Percentiles rank a stretch among this genome's conserved stretches.
phyloP scores from a whole-genome alignment of 2,113 vertebrate genomes.

The Onychostoma macrolepis region DNA sequence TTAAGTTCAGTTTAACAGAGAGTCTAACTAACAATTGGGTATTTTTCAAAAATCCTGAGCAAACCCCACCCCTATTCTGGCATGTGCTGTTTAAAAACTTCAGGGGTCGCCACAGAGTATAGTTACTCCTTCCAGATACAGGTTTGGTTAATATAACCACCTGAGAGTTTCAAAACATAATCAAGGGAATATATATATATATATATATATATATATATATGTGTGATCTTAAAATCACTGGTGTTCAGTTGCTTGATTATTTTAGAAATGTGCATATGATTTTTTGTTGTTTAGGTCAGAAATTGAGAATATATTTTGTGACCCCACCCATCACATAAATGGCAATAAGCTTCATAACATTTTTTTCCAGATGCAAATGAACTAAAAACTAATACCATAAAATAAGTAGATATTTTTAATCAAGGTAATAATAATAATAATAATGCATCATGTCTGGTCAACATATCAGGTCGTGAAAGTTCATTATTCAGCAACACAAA shows the following conservation, averaged over 20 bases:
- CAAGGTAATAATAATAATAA: neutral
- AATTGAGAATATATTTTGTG: neutral
- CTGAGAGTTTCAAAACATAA: neutral
- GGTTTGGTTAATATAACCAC: neutral
- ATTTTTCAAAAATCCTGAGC: neutral
- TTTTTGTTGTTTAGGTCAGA: neutral
- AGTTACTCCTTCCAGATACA: neutral
- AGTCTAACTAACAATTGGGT: neutral
- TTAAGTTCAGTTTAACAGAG: neutral
- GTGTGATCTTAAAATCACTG: neutral
- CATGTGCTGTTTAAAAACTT: neutral
- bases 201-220: neutral
- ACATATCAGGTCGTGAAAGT: conserved; percentile 87
- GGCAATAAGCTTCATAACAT: neutral
- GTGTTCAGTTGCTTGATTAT: neutral
- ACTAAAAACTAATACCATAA: neutral
- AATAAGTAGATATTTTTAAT: neutral
- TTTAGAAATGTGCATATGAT: neutral
- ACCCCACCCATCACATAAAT: neutral
- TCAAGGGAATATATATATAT: neutral
- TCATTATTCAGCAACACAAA: conserved; percentile 90
- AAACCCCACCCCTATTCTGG: neutral
- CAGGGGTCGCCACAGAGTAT: neutral
- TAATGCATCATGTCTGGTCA: conserved; percentile 73
- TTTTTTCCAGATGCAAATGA: neutral